Evolutionary conservation across 2,888 invertebrate genomes (phyloP).

Genomic region (Euphydryas editha): DNA sequence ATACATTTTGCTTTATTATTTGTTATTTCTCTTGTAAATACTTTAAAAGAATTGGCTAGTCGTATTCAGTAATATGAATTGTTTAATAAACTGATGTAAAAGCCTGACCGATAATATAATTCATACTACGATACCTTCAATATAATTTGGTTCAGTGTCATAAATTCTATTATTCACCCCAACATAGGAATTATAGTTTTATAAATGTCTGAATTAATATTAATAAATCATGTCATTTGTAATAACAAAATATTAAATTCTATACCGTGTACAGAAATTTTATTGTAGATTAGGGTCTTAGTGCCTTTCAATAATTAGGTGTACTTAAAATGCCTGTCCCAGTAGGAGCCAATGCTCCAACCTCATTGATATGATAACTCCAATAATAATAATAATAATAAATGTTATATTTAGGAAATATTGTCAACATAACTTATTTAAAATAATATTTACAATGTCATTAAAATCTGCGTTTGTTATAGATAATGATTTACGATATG

Average conservation of each 20-base stretch:
- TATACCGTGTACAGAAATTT: constrained; percentile 70
- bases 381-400: constrained; percentile 30
- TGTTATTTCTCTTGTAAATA: constrained; percentile 49
- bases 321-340: constrained; percentile 60
- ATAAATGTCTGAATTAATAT: constrained; percentile 15
- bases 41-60: constrained; percentile 65
- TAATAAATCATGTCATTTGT: constrained; percentile 28
- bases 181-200: neutral
- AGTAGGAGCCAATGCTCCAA: constrained; percentile 25
- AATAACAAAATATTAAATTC: constrained; percentile 45
- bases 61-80: constrained; percentile 62
- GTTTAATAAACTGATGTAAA: constrained; percentile 42
- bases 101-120: constrained; percentile 19
- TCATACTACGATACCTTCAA: neutral
- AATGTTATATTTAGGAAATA: constrained; percentile 14
- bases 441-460: constrained; percentile 26
- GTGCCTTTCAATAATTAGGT: constrained; percentile 76
- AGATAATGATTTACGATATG: constrained; percentile 10
- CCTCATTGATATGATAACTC: constrained; percentile 31
- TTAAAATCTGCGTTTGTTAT: constrained; percentile 19
- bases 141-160: constrained; percentile 2
- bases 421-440: constrained; percentile 17
- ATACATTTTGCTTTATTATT: constrained; percentile 35
- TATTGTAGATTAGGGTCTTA: constrained; percentile 77
- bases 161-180: constrained; percentile 1